Conservation (phyloP, 2,888 invertebrate species). For the Stenodema calcarata region DNA sequence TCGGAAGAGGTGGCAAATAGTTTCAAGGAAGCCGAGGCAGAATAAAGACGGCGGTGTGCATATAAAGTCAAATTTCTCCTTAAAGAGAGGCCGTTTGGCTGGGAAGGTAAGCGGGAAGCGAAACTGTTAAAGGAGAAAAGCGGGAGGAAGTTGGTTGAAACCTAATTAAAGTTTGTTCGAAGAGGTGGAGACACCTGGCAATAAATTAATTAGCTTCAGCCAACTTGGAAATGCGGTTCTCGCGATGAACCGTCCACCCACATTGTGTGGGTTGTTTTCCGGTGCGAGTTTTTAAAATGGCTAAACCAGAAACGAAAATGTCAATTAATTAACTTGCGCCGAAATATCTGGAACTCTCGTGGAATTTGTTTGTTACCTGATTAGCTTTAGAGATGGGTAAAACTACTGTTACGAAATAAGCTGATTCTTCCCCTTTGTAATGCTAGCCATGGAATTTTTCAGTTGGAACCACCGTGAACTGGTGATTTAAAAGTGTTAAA, state of each 20-base stretch:
- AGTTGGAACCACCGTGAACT: too few relatives aligned
- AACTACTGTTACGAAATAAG: too few relatives aligned
- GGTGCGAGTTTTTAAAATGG: neutral
- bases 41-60: neutral
- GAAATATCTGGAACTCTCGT: neutral
- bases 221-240: constrained; percentile 29
- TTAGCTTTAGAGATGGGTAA: neutral
- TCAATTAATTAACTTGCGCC: neutral
- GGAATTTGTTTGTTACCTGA: neutral
- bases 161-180: constrained; percentile 43
- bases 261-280: neutral
- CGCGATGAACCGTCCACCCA: neutral
- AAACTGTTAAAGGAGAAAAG: constrained; percentile 6
- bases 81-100: constrained; percentile 27
- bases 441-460: too few relatives aligned
- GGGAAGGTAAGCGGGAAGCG: constrained; percentile 8
- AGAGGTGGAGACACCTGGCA: constrained; percentile 40
- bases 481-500: too few relatives aligned
- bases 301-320: neutral
- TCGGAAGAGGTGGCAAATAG: neutral
- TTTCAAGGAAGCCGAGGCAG: neutral
- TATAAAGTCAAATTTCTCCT: constrained; percentile 32
- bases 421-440: too few relatives aligned
- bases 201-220: constrained; percentile 41
- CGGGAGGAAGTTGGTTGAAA: constrained; percentile 8